Base-by-base conservation (phyloP, 2,888 invertebrate species). In the Pyrgus malvae region DNA sequence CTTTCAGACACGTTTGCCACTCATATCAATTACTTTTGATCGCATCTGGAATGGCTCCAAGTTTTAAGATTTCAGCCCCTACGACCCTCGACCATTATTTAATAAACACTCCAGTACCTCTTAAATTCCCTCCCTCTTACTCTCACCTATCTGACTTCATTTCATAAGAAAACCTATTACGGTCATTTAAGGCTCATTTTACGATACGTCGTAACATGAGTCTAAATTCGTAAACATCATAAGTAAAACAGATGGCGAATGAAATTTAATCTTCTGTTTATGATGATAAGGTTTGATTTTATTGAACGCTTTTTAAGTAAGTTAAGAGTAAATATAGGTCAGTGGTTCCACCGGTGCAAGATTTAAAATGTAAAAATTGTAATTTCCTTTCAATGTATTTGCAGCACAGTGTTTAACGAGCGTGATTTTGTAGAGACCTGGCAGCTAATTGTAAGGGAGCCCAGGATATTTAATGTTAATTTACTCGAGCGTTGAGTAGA, bases 1-100 rank as follows among this genome's bases (percentile, higher is more conserved):
- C 27, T 29, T 42, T 35, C 14, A 51, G 27, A 44, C 51, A 45
- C 44, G 51, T 29, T 44, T 45, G 29, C 51, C 23, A 44, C 51
- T 53, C 53, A 29, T 45, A 31, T 38, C 45, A 45, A 53, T 53
- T 53, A 53, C 44, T 53, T 46, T 45, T 53, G 53, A 53, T 53
- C 40, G 46, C 31, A 46, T 12, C 45, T 53, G 53, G 53, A 45
- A 45, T 16, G 37, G 14, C 29, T 45, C 53, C 53, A 53, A 45
- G 44, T 31, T 29, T 38, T 29, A 45, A 45, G 37, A 38, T 53
- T 51, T 38, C 45, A 38, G 44, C 45, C 44, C 45, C 29, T 11
- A 33, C 44, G n/a, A 44, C 45, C 53, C 45, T 37, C 53, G 19
- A 45, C 53, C 53, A 45, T 53, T 53, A 44, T 53, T 53, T 45